phyloP scores from a whole-genome alignment of 1,140 invertebrate genomes.

The Aphidius ervi region DNA sequence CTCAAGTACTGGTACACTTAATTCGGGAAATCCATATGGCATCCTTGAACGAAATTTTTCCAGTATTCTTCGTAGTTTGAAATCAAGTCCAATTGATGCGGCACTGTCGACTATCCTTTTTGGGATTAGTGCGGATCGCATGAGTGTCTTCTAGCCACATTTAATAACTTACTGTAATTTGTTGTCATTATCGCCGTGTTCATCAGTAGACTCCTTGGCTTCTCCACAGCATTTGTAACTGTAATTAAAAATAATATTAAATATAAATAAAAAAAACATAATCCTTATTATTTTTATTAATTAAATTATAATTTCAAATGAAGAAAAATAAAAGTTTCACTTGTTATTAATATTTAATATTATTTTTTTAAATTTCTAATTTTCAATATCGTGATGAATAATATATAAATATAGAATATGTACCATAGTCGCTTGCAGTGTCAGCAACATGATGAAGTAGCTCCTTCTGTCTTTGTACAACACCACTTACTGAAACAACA shows the following conservation, averaged over 20 bases:
- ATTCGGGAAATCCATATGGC: conserved; percentile 43
- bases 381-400: conserved; percentile 6
- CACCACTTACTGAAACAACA: conserved; percentile 34
- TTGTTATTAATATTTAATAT: conserved; percentile 5
- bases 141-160: conserved; percentile 11
- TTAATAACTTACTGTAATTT: conserved; percentile 42
- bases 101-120: conserved; percentile 49
- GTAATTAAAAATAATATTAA: conserved; percentile 23
- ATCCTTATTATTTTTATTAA: too few relatives aligned
- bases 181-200: conserved; percentile 45
- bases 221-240: conserved; percentile 45
- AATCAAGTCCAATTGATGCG: conserved; percentile 44
- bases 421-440: conserved; percentile 36
- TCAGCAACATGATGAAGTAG: conserved; percentile 36
- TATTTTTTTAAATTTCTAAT: conserved; percentile 7
- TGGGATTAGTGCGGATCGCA: conserved; percentile 31
- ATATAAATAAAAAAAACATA: neutral
- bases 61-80: conserved; percentile 42
- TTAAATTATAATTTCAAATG: too few relatives aligned
- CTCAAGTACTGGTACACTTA: conserved; percentile 41
- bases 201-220: conserved; percentile 40
- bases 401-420: conserved; percentile 16
- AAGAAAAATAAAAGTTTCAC: neutral
- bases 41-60: conserved; percentile 44
- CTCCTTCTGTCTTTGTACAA: conserved; percentile 35